Conservation (phyloP, 2,797 vertebrate species). For the Premnoplex brunnescens region DNA sequence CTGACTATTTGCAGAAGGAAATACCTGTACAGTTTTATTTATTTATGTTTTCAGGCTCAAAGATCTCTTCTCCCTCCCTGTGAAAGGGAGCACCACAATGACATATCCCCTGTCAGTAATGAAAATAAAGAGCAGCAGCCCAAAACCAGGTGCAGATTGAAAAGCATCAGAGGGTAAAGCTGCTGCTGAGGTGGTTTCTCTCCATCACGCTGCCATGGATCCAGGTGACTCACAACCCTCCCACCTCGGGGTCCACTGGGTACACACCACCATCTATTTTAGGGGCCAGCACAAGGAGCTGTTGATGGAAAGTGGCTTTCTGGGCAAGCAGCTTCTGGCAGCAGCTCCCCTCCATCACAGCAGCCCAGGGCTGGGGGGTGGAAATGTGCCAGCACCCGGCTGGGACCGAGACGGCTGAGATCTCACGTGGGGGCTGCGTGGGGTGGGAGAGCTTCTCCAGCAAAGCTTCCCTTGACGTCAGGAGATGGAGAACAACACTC, state of each 20-base stretch:
- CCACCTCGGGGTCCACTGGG: rapidly evolving
- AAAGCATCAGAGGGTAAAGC: neutral
- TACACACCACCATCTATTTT: rapidly evolving
- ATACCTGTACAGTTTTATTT: neutral
- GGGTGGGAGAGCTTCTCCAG: conserved; percentile 30
- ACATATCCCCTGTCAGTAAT: neutral
- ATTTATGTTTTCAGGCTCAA: neutral
- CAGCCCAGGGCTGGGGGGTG: neutral
- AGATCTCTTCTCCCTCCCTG: neutral
- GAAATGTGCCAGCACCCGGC: conserved; percentile 6
- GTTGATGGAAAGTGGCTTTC: neutral
- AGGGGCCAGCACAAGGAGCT: neutral
- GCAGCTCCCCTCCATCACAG: neutral
- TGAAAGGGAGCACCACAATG: neutral
- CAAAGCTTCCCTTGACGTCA: conserved; percentile 54
- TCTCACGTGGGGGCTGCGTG: conserved; percentile 49
- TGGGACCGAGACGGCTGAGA: conserved; percentile 31
- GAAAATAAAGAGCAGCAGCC: neutral
- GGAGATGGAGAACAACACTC: conserved; percentile 41
- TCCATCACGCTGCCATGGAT: rapidly evolving
- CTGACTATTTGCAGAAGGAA: neutral
- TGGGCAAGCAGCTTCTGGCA: neutral
- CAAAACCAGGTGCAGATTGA: neutral
- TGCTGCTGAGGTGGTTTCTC: neutral
- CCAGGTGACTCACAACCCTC: rapidly evolving